Percentiles rank a stretch among this genome's conserved stretches.
Evolutionary conservation across 1,140 invertebrate genomes (phyloP).

Genomic region (Zaprionus nigranus): DNA sequence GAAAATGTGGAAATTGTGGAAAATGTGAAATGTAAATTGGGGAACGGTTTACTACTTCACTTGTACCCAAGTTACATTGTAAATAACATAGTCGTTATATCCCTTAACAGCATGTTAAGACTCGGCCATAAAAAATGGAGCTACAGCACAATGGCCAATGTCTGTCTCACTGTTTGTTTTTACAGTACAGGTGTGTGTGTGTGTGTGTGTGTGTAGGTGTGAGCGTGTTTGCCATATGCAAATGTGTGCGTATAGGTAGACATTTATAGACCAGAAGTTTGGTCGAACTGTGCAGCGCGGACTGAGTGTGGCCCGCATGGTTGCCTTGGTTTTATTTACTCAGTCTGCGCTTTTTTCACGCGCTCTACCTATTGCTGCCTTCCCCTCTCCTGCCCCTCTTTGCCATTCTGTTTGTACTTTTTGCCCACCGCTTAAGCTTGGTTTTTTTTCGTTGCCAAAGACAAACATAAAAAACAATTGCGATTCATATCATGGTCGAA

Average conservation of each 20-base stretch:
- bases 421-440: conserved; percentile 48
- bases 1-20: conserved; percentile 8
- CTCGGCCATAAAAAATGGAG: conserved; percentile 41
- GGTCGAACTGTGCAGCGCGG: conserved; percentile 43
- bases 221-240: conserved; percentile 51
- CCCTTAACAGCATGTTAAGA: conserved; percentile 26
- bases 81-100: conserved; percentile 49
- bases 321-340: conserved; percentile 75
- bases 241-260: conserved; percentile 63
- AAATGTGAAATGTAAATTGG: conserved; percentile 6
- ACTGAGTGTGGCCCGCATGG: conserved; percentile 34
- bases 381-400: not conserved
- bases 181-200: too few relatives aligned
- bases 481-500: conserved; percentile 57
- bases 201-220: conserved; percentile 24
- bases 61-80: conserved; percentile 27
- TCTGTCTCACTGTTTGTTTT: conserved; percentile 31
- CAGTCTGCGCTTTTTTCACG: conserved; percentile 28
- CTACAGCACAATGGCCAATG: conserved; percentile 48
- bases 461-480: conserved; percentile 29
- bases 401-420: conserved; percentile 31
- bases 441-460: conserved; percentile 28
- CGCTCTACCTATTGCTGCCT: not conserved
- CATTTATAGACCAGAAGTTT: conserved; percentile 80
- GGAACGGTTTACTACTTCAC: not conserved